phyloP scores from a whole-genome alignment of 2,888 invertebrate genomes.

The Eupithecia centaureata region DNA sequence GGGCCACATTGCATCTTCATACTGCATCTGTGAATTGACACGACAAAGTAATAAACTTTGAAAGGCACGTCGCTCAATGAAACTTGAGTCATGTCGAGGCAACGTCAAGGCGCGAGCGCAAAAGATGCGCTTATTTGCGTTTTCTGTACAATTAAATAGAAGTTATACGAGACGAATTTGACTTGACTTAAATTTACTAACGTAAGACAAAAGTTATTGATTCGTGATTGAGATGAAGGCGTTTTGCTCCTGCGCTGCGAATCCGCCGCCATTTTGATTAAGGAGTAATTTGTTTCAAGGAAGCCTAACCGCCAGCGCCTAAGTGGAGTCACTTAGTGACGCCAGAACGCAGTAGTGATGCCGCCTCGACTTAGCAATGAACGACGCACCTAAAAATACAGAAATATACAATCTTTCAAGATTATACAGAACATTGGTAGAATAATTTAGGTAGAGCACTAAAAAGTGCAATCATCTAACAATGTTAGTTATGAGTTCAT shows the following conservation, averaged over 20 bases:
- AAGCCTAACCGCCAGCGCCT: neutral
- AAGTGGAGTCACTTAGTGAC: neutral
- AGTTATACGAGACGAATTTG: neutral
- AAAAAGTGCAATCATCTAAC: neutral
- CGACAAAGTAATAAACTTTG: no score
- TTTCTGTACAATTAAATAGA: neutral
- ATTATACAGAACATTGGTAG: neutral
- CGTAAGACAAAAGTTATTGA: no score
- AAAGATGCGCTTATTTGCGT: neutral
- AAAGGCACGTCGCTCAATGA: neutral
- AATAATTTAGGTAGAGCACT: neutral
- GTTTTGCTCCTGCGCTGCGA: neutral
- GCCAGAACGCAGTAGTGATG: neutral
- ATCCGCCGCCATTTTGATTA: neutral
- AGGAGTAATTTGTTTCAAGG: no score
- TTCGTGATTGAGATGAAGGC: neutral
- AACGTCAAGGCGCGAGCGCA: no score
- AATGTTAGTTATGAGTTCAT: neutral
- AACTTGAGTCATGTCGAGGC: neutral
- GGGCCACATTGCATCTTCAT: slow-evolving; percentile 71
- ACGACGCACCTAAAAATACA: neutral
- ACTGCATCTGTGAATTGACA: slow-evolving; percentile 42
- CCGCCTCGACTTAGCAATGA: neutral
- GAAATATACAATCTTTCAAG: neutral
- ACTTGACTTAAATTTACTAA: no score